Conservation (phyloP, 2,113 vertebrate genomes). For the Serilophus lunatus region DNA sequence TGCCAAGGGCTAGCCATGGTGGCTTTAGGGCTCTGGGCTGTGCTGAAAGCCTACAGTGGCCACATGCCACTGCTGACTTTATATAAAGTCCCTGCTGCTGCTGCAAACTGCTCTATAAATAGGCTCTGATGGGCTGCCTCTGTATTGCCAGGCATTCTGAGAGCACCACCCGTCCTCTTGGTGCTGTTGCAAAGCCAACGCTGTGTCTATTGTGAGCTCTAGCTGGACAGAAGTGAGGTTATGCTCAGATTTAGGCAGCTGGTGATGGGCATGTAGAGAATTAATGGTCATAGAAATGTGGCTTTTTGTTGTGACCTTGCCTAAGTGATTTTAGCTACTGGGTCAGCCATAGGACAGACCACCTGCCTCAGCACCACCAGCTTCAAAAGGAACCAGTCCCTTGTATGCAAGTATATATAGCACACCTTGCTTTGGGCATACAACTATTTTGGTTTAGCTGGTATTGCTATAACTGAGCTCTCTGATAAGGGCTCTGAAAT, state of each 20-base stretch:
- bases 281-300: neutral
- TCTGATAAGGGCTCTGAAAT: neutral
- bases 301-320: neutral
- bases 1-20: fast-evolving
- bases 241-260: neutral
- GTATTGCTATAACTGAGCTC: neutral
- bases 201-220: neutral
- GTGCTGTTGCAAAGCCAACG: neutral
- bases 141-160: neutral
- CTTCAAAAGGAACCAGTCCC: neutral
- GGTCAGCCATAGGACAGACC: neutral
- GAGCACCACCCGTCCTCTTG: fast-evolving
- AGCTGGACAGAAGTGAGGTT: neutral
- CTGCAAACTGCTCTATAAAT: neutral
- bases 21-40: neutral
- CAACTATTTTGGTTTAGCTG: neutral
- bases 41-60: neutral
- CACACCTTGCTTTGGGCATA: neutral
- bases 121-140: neutral
- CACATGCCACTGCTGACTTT: neutral
- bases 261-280: neutral
- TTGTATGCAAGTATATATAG: neutral
- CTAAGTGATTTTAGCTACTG: neutral
- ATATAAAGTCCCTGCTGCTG: neutral
- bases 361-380: neutral